phyloP scores from a whole-genome alignment of 2,797 vertebrate species.

The Odontamblyopus lacepedii region DNA sequence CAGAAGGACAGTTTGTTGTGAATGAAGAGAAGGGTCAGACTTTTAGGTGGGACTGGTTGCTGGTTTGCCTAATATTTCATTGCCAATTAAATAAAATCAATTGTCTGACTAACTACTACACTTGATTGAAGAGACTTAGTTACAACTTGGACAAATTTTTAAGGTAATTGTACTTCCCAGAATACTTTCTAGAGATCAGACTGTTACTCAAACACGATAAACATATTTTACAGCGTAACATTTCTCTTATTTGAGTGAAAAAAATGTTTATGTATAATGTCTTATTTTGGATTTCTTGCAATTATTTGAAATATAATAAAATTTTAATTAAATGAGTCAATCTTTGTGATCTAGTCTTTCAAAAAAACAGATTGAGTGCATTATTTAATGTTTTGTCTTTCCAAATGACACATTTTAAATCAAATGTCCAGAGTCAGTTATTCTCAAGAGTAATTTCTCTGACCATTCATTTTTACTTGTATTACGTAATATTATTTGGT shows the following conservation, averaged over 20 bases:
- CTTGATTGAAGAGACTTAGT: background rate
- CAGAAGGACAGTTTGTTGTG: background rate
- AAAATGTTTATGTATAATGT: background rate
- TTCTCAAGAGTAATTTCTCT: too few relatives aligned
- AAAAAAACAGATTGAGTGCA: background rate
- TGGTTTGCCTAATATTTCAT: background rate
- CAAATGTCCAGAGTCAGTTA: too few relatives aligned
- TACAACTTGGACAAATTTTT: background rate
- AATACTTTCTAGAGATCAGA: background rate
- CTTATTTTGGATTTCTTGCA: background rate
- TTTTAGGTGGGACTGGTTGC: background rate
- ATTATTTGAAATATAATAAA: background rate
- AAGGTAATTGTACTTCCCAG: background rate
- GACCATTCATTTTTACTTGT: too few relatives aligned
- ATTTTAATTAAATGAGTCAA: background rate
- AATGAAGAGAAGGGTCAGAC: background rate
- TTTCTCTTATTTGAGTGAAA: background rate
- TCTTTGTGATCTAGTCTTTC: background rate
- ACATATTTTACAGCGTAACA: background rate
- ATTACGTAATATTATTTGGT: background rate
- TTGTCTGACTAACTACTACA: background rate
- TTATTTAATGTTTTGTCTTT: too few relatives aligned
- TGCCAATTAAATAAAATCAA: background rate
- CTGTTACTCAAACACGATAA: background rate
- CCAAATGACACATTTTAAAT: too few relatives aligned